Evolutionary conservation across 2,113 vertebrate genomes (phyloP).

Genomic region (Haemorhous mexicanus): DNA sequence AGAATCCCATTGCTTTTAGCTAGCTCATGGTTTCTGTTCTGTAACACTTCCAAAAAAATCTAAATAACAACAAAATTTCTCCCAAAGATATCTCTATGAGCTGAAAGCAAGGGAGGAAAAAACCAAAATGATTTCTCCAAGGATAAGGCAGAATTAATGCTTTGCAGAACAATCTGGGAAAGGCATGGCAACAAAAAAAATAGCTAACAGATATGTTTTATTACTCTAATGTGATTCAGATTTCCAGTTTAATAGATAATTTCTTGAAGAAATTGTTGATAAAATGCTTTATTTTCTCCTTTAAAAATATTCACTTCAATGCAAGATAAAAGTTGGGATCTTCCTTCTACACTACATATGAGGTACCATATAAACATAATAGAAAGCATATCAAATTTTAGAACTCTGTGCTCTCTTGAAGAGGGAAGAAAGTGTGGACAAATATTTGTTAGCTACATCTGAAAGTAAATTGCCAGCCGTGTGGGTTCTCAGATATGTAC

Average conservation of each 20-base stretch:
- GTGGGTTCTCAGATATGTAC: background rate
- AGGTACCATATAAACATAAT: background rate
- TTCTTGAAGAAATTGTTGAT: background rate
- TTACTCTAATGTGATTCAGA: background rate
- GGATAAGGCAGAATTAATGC: background rate
- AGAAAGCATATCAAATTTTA: background rate
- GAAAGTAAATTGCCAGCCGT: background rate
- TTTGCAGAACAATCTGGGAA: background rate
- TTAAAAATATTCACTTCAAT: background rate
- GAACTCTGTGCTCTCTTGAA: background rate
- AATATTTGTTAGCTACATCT: background rate
- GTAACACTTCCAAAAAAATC: background rate
- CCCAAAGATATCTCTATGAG: background rate
- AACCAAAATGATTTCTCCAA: background rate
- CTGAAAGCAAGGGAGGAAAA: background rate
- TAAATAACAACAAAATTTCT: background rate
- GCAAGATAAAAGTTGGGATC: background rate
- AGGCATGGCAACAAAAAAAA: background rate
- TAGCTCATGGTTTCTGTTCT: constrained; percentile 3
- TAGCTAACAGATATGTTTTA: background rate
- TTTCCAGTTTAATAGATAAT: background rate
- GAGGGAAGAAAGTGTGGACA: background rate
- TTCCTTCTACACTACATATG: background rate
- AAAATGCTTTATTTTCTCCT: background rate
- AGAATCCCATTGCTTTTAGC: constrained; percentile 37